phyloP scores from a whole-genome alignment of 2,113 vertebrate species.

The Zapus hudsonius region DNA sequence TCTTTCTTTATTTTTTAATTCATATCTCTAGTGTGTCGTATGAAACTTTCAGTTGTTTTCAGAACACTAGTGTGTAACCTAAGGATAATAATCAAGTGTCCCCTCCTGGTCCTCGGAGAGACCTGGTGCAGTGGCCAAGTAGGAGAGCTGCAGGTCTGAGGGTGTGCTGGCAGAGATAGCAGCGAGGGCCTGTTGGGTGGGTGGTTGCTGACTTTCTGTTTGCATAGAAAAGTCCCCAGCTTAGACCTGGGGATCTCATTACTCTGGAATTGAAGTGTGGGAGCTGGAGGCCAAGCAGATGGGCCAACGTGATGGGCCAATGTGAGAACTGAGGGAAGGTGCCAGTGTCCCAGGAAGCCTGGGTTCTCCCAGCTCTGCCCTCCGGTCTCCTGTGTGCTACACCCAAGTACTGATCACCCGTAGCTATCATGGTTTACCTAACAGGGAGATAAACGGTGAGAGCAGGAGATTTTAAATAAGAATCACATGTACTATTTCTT shows the following conservation, averaged over 20 bases:
- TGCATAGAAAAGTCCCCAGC: neutral
- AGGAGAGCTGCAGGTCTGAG: neutral
- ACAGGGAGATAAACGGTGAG: neutral
- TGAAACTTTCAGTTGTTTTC: neutral
- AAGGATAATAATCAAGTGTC: neutral
- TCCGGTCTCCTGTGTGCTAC: neutral
- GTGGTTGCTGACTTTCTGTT: neutral
- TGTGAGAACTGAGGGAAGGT: neutral
- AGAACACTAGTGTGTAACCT: neutral
- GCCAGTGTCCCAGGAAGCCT: neutral
- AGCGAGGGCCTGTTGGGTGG: neutral
- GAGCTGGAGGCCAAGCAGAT: neutral
- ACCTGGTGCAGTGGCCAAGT: too few relatives aligned
- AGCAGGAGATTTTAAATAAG: neutral
- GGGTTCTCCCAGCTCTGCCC: neutral
- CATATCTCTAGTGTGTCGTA: neutral
- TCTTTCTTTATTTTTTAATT: neutral
- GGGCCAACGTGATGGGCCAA: too few relatives aligned
- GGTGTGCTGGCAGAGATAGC: neutral
- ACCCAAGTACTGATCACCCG: neutral
- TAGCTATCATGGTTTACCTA: neutral
- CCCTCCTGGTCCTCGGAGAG: neutral
- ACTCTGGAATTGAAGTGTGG: neutral
- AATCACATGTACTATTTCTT: conserved; percentile 15
- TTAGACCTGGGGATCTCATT: neutral